Conservation (phyloP, 1,140 invertebrate species). For the Trachymyrmex cornetzi region DNA sequence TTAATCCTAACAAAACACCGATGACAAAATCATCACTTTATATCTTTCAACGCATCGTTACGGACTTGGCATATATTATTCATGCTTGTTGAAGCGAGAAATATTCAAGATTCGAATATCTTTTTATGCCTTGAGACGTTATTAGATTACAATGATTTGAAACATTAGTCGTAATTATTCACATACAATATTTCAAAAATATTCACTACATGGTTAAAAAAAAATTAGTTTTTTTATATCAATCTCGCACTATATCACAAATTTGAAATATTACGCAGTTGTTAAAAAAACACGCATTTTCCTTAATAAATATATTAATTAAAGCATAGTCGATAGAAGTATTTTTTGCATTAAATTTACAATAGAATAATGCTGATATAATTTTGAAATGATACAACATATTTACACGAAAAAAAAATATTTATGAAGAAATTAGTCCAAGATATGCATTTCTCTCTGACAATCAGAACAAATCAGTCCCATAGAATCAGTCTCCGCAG, state of each 20-base stretch:
- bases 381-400: not conserved
- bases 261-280: not conserved
- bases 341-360: not conserved
- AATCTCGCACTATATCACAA: not conserved
- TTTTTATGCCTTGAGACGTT: slow-evolving; percentile 2
- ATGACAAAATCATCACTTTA: slow-evolving; percentile 3
- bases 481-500: not conserved
- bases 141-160: slow-evolving; percentile 8
- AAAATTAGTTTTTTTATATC: not conserved
- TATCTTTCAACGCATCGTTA: slow-evolving; percentile 14
- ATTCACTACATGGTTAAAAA: not conserved
- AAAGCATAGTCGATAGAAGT: not conserved
- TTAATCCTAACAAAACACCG: not conserved
- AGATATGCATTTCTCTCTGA: not conserved
- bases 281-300: not conserved
- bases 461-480: not conserved
- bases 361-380: not conserved
- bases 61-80: slow-evolving; percentile 20
- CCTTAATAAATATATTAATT: not conserved
- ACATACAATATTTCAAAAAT: not conserved
- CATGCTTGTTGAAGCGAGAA: slow-evolving; percentile 17
- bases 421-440: not conserved
- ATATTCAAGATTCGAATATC: slow-evolving; percentile 41
- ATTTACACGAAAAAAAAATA: not conserved
- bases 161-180: not conserved